Base-by-base conservation (phyloP, 2,888 invertebrate species). In the Drosophila pseudotalamancana region DNA sequence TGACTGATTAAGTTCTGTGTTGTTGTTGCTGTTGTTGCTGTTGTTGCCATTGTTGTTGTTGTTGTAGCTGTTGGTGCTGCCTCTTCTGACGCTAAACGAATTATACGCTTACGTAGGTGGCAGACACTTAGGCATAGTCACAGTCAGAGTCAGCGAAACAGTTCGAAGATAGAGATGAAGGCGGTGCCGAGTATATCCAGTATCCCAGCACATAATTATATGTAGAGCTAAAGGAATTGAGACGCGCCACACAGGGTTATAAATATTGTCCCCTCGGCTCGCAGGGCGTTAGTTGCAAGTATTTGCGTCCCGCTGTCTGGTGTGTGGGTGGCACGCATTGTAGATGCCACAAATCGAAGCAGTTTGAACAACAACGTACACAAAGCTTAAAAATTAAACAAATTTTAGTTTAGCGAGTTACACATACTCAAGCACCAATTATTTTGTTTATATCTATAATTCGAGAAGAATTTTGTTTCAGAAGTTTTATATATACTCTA, bases 81-180 rank as follows among this genome's bases (percentile, higher is more conserved):
- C 63, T 77, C 61, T 66, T 75, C 77, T 77, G 81, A 84, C 68
- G 82, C 87, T 87, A 84, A 87, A 78, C 87, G 87, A 83, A 88
- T 87, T 82, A 84, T 84, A 79, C 87, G 80, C 85, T 77, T 85
- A 88, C 87, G 86, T 87, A 84, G 86, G 86, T 87, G 86, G 86
- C 82, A 85, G 88, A 86, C 80, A 86, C 75, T 74, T 79, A 66
- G 81, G 68, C 75, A 66, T 42, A 49, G 60, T 14, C 45, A 49
- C 23, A 56, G 37, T 18, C 63, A 32, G 21, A 48, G 48, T 50
- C 56, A 56, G 40, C 14, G 18, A 31, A 45, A 34, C 29, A 54
- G 31, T 42, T 14, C 64, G 39, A 11, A 66, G 39, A 34, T 40
- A 50, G 35, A 68, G 49, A 18, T 12, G 27, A 21, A 40, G 57